A percentile compares a stretch with the other conserved stretches of the same genome.
phyloP scores from a whole-genome alignment of 2,888 invertebrate genomes.

The Cantharis lateralis region DNA sequence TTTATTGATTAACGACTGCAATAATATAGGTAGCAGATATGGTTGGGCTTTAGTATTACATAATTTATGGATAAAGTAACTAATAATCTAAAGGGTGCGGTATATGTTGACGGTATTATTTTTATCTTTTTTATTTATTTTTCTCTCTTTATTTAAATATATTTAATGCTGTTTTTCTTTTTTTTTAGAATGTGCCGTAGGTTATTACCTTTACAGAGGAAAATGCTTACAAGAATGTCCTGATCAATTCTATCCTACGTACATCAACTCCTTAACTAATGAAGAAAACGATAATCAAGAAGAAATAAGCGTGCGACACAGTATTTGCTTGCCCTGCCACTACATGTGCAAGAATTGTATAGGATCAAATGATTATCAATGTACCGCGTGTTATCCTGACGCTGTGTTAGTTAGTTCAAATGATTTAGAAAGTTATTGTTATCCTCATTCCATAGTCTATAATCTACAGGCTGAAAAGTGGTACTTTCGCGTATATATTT shows the following conservation, averaged over 20 bases:
- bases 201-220: slow-evolving; percentile 65
- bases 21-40: background rate
- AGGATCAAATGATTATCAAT: slow-evolving; percentile 73
- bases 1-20: background rate
- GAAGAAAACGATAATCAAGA: slow-evolving; percentile 28
- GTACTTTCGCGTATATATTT: slow-evolving; percentile 44
- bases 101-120: background rate
- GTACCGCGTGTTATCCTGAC: slow-evolving; percentile 70
- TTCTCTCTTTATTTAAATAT: background rate
- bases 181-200: slow-evolving; percentile 69
- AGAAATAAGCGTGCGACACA: slow-evolving; percentile 28
- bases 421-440: slow-evolving; percentile 49
- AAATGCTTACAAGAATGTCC: slow-evolving; percentile 64
- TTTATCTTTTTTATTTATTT: background rate
- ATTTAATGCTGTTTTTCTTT: slow-evolving; percentile 54
- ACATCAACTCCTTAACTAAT: slow-evolving; percentile 32
- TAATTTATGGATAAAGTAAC: background rate
- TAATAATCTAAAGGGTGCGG: background rate
- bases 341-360: slow-evolving; percentile 74
- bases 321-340: slow-evolving; percentile 68
- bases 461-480: slow-evolving; percentile 43
- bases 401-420: slow-evolving; percentile 60
- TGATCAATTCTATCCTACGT: slow-evolving; percentile 46
- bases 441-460: slow-evolving; percentile 40
- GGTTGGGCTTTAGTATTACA: background rate